phyloP scores from a whole-genome alignment of 2,797 vertebrate species.

The Halcyon leucocephala region DNA sequence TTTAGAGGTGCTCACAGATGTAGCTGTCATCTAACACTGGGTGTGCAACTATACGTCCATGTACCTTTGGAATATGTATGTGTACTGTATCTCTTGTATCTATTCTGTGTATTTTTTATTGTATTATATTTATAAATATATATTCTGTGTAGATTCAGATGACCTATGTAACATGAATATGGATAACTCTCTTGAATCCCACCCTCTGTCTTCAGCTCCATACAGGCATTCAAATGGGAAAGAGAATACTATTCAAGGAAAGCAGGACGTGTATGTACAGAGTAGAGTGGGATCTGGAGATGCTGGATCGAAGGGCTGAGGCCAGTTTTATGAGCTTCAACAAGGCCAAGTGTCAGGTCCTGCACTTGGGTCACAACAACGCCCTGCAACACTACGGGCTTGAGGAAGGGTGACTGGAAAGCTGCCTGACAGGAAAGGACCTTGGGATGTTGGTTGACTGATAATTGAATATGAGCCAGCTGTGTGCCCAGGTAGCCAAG shows the following conservation, averaged over 20 bases:
- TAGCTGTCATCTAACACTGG: not conserved
- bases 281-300: not conserved
- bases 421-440: not conserved
- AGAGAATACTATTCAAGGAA: not conserved
- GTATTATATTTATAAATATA: not conserved
- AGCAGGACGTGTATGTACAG: not conserved
- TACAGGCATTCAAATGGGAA: not conserved
- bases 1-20: not conserved
- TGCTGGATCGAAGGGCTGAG: accelerated
- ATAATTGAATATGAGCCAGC: not conserved
- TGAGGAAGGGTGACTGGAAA: not conserved
- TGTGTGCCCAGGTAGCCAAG: not conserved
- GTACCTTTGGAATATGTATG: not conserved
- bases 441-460: accelerated
- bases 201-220: not conserved
- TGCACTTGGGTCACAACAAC: not conserved
- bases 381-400: not conserved
- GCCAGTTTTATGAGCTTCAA: accelerated
- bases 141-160: not conserved
- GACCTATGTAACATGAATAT: not conserved
- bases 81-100: not conserved
- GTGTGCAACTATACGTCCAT: not conserved
- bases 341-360: not conserved
- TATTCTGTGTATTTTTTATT: not conserved
- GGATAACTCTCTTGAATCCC: not conserved